Evolutionary conservation across 1,140 invertebrate genomes (phyloP).

Genomic region (Mamestra configurata): DNA sequence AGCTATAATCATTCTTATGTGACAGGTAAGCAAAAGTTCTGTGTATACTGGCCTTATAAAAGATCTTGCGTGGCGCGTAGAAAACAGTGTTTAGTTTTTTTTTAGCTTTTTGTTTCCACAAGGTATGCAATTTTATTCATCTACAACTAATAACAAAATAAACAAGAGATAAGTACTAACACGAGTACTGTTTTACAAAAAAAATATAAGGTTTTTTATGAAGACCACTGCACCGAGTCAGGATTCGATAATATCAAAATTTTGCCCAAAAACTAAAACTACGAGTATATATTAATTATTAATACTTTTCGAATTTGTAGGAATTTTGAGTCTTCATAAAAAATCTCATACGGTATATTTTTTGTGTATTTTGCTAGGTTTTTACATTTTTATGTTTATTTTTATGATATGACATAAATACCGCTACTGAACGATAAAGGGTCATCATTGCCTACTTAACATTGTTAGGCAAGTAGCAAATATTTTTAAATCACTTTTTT

Average conservation of each 20-base stretch:
- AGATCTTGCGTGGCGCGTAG: conserved; percentile 35
- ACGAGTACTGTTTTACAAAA: conserved; percentile 55
- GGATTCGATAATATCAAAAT: conserved; percentile 46
- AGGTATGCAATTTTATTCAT: conserved; percentile 49
- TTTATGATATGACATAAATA: conserved; percentile 71
- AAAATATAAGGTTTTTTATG: conserved; percentile 57
- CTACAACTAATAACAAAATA: conserved; percentile 56
- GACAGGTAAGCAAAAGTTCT: conserved; percentile 16
- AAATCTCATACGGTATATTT: conserved; percentile 65
- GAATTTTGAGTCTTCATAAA: conserved; percentile 61
- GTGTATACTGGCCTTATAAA: conserved; percentile 45
- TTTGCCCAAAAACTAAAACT: conserved; percentile 30
- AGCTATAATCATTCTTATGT: conserved; percentile 18
- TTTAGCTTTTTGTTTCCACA: conserved; percentile 39
- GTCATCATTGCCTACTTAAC: conserved; percentile 48
- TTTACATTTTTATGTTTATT: conserved; percentile 79
- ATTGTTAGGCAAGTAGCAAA: conserved; percentile 56
- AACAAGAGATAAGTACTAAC: conserved; percentile 68
- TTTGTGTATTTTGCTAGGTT: conserved; percentile 76
- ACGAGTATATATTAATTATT: conserved; percentile 30
- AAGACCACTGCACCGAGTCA: conserved; percentile 32
- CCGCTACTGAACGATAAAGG: conserved; percentile 57
- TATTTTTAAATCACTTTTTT: conserved; percentile 56
- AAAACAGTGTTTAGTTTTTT: conserved; percentile 41
- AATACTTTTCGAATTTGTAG: conserved; percentile 28